phyloP scores from a whole-genome alignment of 1,140 invertebrate genomes.

The Drosophila kanapiae region DNA sequence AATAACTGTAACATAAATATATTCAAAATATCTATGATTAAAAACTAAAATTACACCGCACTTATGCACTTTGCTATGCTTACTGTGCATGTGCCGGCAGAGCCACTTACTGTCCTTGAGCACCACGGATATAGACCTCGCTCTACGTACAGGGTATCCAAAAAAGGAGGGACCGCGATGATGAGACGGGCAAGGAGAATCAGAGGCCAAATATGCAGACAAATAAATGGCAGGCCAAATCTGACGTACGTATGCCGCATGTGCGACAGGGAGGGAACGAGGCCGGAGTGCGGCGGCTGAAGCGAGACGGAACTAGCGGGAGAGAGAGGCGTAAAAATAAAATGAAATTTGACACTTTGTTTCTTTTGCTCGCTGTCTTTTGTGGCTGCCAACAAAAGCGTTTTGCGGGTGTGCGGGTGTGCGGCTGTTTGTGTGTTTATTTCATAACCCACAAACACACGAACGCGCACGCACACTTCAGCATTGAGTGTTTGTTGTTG shows the following conservation, averaged over 20 bases:
- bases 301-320: slow-evolving; percentile 1
- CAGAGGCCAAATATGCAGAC: slow-evolving; percentile 59
- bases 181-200: slow-evolving; percentile 15
- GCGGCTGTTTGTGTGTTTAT: slow-evolving; percentile 24
- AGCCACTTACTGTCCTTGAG: no score
- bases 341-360: slow-evolving; percentile 65
- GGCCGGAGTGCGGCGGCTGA: neutral
- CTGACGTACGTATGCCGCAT: slow-evolving; percentile 54
- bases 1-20: no score
- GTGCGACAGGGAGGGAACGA: neutral
- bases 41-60: no score
- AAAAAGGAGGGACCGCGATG: slow-evolving; percentile 1
- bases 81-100: no score
- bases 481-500: slow-evolving; percentile 44
- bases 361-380: slow-evolving; percentile 22
- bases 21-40: no score
- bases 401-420: slow-evolving; percentile 20
- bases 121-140: no score
- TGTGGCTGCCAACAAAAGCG: slow-evolving; percentile 33
- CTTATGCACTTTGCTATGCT: no score
- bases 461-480: neutral
- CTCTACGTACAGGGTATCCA: neutral
- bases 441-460: slow-evolving; percentile 32
- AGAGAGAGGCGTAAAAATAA: slow-evolving; percentile 31
- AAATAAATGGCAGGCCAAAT: slow-evolving; percentile 65